A percentile compares a stretch with the other conserved stretches of the same genome.
These are phyloP conservation scores for Hypomecis punctinalis DNA, from an alignment of 2,888 invertebrate genomes.

Conservation along the genomic window DNA sequence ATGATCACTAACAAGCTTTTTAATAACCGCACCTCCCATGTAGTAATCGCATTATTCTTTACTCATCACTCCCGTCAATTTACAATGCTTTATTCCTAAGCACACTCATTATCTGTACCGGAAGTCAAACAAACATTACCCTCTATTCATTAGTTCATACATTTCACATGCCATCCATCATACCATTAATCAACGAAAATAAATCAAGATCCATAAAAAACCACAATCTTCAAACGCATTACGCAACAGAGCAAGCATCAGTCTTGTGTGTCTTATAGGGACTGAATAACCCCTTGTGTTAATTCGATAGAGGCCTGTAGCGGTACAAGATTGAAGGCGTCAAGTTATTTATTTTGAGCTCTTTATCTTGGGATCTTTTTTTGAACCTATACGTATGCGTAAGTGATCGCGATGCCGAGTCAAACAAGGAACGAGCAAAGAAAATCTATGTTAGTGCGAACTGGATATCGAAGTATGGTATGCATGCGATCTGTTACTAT, in stretches of 20 bases:
- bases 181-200: slow-evolving; percentile 69
- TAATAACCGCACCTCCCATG: not conserved
- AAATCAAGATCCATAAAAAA: slow-evolving; percentile 64
- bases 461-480: too few species aligned
- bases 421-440: too few species aligned
- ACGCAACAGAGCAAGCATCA: slow-evolving; percentile 69
- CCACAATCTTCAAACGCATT: slow-evolving; percentile 73
- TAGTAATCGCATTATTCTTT: too few species aligned
- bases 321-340: not conserved
- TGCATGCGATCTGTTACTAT: too few species aligned
- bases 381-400: too few species aligned
- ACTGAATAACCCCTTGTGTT: slow-evolving; percentile 11
- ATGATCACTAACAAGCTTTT: too few species aligned
- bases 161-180: slow-evolving; percentile 54
- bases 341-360: not conserved
- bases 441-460: too few species aligned
- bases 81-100: slow-evolving; percentile 2
- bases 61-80: slow-evolving; percentile 2
- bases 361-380: not conserved
- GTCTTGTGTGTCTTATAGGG: slow-evolving; percentile 50
- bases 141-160: slow-evolving; percentile 48
- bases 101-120: slow-evolving; percentile 28
- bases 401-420: too few species aligned
- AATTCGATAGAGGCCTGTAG: not conserved
- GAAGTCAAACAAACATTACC: slow-evolving; percentile 33